Conservation (phyloP, 1,140 invertebrate genomes). For the Listronotus bonariensis region DNA sequence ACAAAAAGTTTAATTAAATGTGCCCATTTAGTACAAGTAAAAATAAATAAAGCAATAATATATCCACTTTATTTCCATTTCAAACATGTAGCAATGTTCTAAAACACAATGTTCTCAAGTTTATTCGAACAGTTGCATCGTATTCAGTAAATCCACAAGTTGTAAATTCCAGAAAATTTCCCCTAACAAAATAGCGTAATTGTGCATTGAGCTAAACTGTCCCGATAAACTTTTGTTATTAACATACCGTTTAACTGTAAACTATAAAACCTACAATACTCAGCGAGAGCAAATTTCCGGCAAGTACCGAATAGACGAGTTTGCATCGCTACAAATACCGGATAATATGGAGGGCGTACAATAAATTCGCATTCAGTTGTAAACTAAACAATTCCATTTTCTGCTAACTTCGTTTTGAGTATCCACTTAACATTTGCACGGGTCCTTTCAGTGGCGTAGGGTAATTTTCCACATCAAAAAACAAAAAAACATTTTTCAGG, state of each 20-base stretch:
- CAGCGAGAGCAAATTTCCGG: conserved; percentile 14
- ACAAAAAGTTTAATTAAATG: no score
- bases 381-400: conserved; percentile 2
- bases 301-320: conserved; percentile 9
- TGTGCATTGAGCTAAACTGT: conserved; percentile 21
- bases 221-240: conserved; percentile 30
- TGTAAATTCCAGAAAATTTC: conserved; percentile 17
- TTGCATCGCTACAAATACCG: not conserved
- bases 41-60: no score
- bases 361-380: conserved; percentile 6
- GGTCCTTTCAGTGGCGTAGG: not conserved
- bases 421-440: not conserved
- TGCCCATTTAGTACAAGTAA: no score
- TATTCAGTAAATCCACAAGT: conserved; percentile 1
- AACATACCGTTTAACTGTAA: conserved; percentile 30
- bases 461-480: no score
- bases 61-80: no score
- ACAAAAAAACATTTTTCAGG: no score
- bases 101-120: no score
- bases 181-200: conserved; percentile 18
- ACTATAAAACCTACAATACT: conserved; percentile 24
- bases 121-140: no score
- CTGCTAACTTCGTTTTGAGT: not conserved
- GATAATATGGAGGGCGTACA: conserved; percentile 1
- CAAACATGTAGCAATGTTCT: no score